Evolutionary conservation across 2,888 invertebrate genomes (phyloP), one percentile per base, ranked within the genome.

Genomic region (Lamellibrachia columna): DNA sequence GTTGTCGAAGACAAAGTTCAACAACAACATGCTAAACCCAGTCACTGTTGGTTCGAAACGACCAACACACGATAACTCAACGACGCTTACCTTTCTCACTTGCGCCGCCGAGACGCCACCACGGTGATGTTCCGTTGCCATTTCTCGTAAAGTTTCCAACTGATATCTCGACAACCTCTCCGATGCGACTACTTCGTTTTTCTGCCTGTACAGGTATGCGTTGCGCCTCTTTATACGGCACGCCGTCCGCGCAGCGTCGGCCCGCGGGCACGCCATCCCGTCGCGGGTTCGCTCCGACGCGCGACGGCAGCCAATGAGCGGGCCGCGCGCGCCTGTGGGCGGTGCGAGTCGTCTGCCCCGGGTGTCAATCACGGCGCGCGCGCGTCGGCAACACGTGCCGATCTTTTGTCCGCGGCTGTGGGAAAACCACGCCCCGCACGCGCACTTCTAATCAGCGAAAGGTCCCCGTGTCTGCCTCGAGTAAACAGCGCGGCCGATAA

Each of bases 401-500:
- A 75, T 75, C 75, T 75, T 75, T 75, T 75, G 75, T 75, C 75
- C 75, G 15, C 75, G 75, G 75, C 75, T 75, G 75, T 75, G 75
- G 75, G 75, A 75, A 75, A 75, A 75, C 75, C 75, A 75, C 75
- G 75, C 75, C 75, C 75, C 22, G n/a, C 75, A 75, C 75, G 75
- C 75, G 75, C 75, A 75, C 75, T 75, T 75, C 75, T 75, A 75
- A 75, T 75, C 75, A 75, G 75, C 75, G 75, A 75, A 75, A 75
- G 75, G 75, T 75, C 75, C 75, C 75, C 75, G 75, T 75, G 75
- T 75, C 75, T 22, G 22, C 15, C 75, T 75, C 75, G 75, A 75
- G 75, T 75, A 75, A 75, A 75, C 75, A 75, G 75, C 75, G 75
- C 75, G 6, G 75, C 15, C 75, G 75, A 75, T 75, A 75, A 75